A percentile compares a stretch with the other conserved stretches of the same genome.
These are phyloP conservation scores for Cosmia pyralina DNA, from an alignment of 2,888 invertebrate genomes.

Conservation along the genomic window DNA sequence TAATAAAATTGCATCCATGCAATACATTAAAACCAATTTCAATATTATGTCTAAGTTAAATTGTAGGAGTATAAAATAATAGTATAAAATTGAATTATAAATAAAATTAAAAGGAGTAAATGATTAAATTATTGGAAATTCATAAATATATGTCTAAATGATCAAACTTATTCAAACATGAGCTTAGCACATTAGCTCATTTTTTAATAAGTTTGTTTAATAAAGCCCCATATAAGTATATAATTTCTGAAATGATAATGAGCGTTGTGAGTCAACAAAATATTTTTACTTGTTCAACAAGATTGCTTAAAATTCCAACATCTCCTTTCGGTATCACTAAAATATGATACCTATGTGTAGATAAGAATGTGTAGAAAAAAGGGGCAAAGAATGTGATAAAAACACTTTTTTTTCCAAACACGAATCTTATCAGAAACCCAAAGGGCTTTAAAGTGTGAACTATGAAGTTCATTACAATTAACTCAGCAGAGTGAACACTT, in stretches of 20 bases:
- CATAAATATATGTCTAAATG: conserved; percentile 14
- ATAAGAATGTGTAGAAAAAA: neutral
- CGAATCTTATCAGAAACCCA: conserved; percentile 18
- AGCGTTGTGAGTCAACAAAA: too few relatives aligned
- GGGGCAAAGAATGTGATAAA: neutral
- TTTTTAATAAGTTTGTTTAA: neutral
- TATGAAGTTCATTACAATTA: conserved; percentile 6
- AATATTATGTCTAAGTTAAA: too few relatives aligned
- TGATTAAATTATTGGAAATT: too few relatives aligned
- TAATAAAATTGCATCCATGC: too few relatives aligned
- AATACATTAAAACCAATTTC: too few relatives aligned
- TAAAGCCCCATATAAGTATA: neutral
- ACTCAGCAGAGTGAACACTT: conserved; percentile 8
- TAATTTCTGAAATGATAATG: neutral
- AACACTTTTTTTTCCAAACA: neutral
- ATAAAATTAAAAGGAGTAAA: too few relatives aligned
- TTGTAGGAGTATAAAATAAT: too few relatives aligned
- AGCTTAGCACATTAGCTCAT: too few relatives aligned
- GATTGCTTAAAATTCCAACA: conserved; percentile 4
- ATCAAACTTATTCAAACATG: too few relatives aligned
- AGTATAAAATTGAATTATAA: too few relatives aligned
- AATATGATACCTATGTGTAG: neutral
- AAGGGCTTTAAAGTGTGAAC: conserved; percentile 11
- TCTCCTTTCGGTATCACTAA: too few relatives aligned
- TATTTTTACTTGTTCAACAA: too few relatives aligned